These are phyloP conservation scores for Uromys caudimaculatus DNA, from an alignment of 2,797 vertebrate species.

Conservation along the genomic window DNA sequence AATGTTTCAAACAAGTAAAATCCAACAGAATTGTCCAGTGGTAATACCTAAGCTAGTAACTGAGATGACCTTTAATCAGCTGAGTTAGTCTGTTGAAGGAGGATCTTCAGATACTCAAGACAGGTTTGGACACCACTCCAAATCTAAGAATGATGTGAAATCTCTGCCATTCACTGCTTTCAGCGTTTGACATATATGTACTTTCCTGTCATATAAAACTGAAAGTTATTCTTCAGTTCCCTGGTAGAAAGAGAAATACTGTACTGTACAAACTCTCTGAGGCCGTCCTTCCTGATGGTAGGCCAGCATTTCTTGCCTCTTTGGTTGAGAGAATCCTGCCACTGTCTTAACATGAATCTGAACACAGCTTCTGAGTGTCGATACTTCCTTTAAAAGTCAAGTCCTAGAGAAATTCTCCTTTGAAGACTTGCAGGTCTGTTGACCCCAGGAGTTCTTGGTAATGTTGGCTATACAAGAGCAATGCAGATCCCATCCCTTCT, in stretches of 20 bases:
- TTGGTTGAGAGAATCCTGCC: conserved; percentile 19
- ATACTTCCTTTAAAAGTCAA: not conserved
- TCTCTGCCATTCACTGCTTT: not conserved
- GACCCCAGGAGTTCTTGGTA: not conserved
- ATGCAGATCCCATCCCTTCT: not conserved
- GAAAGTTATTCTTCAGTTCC: conserved; percentile 47
- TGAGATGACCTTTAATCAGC: not conserved
- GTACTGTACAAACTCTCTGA: not conserved
- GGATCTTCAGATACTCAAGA: conserved; percentile 38
- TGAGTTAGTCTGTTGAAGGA: conserved; percentile 28
- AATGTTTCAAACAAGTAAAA: conserved; percentile 28
- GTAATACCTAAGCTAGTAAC: not conserved
- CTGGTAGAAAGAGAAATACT: conserved; percentile 60
- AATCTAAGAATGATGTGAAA: conserved; percentile 32
- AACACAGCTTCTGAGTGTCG: not conserved
- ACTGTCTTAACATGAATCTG: not conserved
- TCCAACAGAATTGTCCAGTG: conserved; percentile 30
- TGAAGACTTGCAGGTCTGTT: not conserved
- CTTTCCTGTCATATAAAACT: conserved; percentile 34
- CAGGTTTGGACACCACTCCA: conserved; percentile 2
- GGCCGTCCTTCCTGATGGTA: not conserved
- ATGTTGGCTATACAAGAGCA: not conserved
- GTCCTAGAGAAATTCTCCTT: not conserved
- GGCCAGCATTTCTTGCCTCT: not conserved
- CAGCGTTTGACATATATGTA: not conserved